phyloP scores from a whole-genome alignment of 2,797 vertebrate species.

The Lepilemur septentrionalis region DNA sequence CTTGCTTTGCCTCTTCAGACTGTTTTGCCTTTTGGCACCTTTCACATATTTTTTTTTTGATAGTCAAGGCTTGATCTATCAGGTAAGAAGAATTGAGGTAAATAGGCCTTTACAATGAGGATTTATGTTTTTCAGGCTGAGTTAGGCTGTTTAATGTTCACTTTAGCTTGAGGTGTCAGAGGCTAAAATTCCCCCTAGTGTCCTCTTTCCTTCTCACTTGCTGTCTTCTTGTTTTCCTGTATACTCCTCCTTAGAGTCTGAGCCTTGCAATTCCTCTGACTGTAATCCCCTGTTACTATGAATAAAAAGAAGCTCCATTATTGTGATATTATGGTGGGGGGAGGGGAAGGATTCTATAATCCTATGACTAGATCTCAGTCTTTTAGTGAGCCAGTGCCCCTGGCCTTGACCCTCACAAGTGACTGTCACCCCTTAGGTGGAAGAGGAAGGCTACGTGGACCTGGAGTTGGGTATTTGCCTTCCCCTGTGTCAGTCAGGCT shows the following conservation, averaged over 20 bases:
- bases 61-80: not conserved
- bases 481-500: not conserved
- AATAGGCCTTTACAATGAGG: not conserved
- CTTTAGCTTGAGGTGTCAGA: not conserved
- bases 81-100: not conserved
- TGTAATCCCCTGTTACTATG: not conserved
- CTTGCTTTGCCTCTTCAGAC: not conserved
- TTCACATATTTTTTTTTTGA: not conserved
- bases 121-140: not conserved
- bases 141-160: not conserved
- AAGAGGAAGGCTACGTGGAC: not conserved
- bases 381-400: not conserved
- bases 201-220: not conserved
- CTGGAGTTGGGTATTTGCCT: not conserved
- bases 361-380: not conserved
- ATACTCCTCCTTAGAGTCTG: not conserved
- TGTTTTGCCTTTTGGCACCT: not conserved
- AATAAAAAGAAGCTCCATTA: not conserved
- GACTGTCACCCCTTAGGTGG: not conserved
- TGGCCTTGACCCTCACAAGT: not conserved
- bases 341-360: not conserved
- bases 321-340: not conserved
- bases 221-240: not conserved
- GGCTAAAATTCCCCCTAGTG: not conserved
- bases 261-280: not conserved